Percentiles rank a stretch among this genome's conserved stretches.
phyloP scores from a whole-genome alignment of 2,888 invertebrate genomes.

The Patella pellucida region DNA sequence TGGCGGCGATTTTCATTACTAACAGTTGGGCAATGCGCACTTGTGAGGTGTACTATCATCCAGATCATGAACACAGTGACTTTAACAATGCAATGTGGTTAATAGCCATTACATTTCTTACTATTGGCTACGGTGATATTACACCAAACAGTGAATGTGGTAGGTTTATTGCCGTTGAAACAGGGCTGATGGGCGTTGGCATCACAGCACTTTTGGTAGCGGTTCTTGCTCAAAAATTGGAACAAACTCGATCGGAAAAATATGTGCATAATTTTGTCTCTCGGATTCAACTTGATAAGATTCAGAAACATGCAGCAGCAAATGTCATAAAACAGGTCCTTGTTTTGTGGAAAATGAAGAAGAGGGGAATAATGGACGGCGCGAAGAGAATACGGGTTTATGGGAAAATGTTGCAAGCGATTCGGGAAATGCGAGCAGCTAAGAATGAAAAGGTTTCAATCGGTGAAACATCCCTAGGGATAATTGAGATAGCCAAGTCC shows the following conservation, averaged over 20 bases:
- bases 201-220: slow-evolving; percentile 59
- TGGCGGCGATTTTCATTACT: slow-evolving; percentile 49
- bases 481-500: slow-evolving; percentile 51
- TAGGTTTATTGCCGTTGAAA: slow-evolving; percentile 54
- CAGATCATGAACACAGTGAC: slow-evolving; percentile 41
- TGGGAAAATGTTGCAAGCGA: slow-evolving; percentile 49
- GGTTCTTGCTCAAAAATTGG: slow-evolving; percentile 58
- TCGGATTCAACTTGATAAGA: slow-evolving; percentile 55
- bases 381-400: slow-evolving; percentile 39
- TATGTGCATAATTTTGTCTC: slow-evolving; percentile 62
- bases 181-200: slow-evolving; percentile 59
- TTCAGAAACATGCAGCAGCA: slow-evolving; percentile 54
- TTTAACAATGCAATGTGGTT: slow-evolving; percentile 58
- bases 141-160: slow-evolving; percentile 57
- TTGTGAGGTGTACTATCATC: slow-evolving; percentile 56
- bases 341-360: slow-evolving; percentile 50
- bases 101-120: slow-evolving; percentile 58
- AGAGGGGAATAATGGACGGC: slow-evolving; percentile 31
- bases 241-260: slow-evolving; percentile 59
- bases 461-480: slow-evolving; percentile 53
- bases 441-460: slow-evolving; percentile 51
- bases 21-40: slow-evolving; percentile 57
- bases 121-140: slow-evolving; percentile 60
- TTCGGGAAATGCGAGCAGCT: slow-evolving; percentile 53
- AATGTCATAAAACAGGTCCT: slow-evolving; percentile 59